Evolutionary conservation across 2,888 invertebrate species (phyloP), one percentile per base, ranked within the genome.

Genomic region (Bombyx huttoni): DNA sequence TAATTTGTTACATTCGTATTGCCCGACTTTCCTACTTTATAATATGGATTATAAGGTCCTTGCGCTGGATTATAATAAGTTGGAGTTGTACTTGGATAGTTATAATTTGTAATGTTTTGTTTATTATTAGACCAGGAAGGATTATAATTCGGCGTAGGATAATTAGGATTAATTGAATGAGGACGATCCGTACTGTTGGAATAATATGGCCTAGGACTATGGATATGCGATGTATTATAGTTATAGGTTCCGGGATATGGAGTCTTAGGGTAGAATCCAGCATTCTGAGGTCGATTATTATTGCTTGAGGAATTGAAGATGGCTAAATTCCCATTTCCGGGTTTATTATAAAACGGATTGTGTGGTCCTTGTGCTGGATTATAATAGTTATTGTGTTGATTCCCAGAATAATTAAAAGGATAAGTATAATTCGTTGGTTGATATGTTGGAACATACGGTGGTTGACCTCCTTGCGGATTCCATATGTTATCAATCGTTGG

Each of bases 201-300:
- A 40, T 24, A 24, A 24, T 24, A 24, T 24, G 40, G 40, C 12
- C 40, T 40, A 40, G 8, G 8, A 40, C 9, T 40, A 7, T 8
- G 54, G 35, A 51, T 12, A 52, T 49, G 49, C 53, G 52, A 47
- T 47, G 49, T 54, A 54, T 55, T 40, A 40, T 40, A 40, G 40
- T 40, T 40, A 40, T 24, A 24, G 24, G 24, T 24, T 24, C 40
- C 12, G 12, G 12, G 7, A 12, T 40, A 10, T 7, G 40, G 8
- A 40, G 40, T 3, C 7, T 40, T 40, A 40, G 40, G 40, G 40
- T 40, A 40, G 2, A 24, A 24, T 24, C 24, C 24, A 24, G 40
- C 12, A 40, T 40, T 40, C 1, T 40, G 3, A 40, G 40, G 12
- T 3, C 9, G 9, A 40, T 40, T 8, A 40, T 12, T 7, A 40